Base-by-base conservation (phyloP, 2,888 invertebrate species). In the Heteromurus nitidus region DNA sequence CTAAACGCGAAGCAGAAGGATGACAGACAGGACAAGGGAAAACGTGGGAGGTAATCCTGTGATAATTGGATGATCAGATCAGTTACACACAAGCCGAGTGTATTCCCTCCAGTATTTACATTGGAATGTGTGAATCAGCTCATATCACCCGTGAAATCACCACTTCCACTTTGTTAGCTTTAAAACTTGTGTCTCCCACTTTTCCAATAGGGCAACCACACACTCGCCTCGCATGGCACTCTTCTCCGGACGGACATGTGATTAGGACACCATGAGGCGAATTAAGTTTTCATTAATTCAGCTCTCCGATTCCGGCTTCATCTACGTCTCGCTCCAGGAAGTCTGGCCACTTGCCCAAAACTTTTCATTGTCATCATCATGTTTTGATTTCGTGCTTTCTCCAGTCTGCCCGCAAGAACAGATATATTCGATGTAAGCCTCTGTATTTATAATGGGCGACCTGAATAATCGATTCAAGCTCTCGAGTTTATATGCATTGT, bases 211-310 rank as follows among this genome's bases (percentile, higher is more conserved):
- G n/a, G 50, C 50, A n/a, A n/a, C n/a, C n/a, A n/a, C n/a, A n/a
- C n/a, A n/a, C n/a, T n/a, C n/a, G n/a, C n/a, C n/a, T n/a, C n/a
- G n/a, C n/a, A n/a, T n/a, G n/a, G n/a, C n/a, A n/a, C n/a, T n/a
- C n/a, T n/a, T n/a, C n/a, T 18, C 24, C 7, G 9, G 62, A 50
- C 47, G 67, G 69, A 70, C 22, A n/a, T 67, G 68, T 67, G 77
- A 58, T 80, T 65, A 31, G 67, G 65, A 81, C 83, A 83, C 80
- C 83, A 83, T 83, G 83, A 77, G 81, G 83, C 74, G 81, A 79
- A 83, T 83, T 83, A 81, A 81, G 83, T 79, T 83, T 83, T 83
- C 81, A 81, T 77, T 81, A 73, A 74, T 67, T 75, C 70, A 64
- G 58, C 69, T 24, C 31, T 67, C 26, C 44, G 28, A 11, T 30